These are phyloP conservation scores for Naso thynnoides DNA, from an alignment of 2,797 vertebrate species.

Conservation along the genomic window DNA sequence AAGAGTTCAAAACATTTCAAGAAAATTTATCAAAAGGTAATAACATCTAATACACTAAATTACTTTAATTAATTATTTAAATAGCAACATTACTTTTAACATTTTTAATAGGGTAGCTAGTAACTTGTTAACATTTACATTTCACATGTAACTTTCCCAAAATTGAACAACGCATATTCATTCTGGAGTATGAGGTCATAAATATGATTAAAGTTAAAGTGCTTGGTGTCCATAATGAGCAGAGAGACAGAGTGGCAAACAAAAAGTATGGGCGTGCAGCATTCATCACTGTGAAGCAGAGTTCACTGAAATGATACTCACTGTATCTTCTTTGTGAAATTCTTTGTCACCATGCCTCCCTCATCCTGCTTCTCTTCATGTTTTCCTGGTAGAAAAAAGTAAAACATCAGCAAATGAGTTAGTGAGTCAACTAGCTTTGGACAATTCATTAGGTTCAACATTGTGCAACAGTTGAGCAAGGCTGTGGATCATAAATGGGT, in stretches of 20 bases:
- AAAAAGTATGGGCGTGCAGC: not conserved
- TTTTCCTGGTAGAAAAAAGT: slow-evolving; percentile 86
- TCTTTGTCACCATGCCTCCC: slow-evolving; percentile 98
- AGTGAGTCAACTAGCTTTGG: not conserved
- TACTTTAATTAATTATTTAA: no score
- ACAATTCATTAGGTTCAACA: not conserved
- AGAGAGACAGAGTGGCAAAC: not conserved
- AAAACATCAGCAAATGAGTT: not conserved
- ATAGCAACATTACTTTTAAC: no score
- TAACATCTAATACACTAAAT: no score
- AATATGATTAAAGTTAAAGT: not conserved
- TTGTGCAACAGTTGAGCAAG: not conserved
- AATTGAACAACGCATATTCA: not conserved
- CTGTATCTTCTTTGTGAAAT: slow-evolving; percentile 99
- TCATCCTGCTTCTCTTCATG: slow-evolving; percentile 98
- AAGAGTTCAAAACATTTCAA: no score
- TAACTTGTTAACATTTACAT: no score
- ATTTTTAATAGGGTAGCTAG: no score
- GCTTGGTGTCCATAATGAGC: not conserved
- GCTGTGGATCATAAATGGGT: not conserved
- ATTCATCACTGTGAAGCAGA: slow-evolving; percentile 1
- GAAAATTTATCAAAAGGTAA: no score
- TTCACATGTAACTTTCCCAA: no score
- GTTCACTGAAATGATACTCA: slow-evolving; percentile 80
- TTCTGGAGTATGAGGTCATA: not conserved